Evolutionary conservation across 2,113 vertebrate species (phyloP).

Genomic region (Sceloporus tristichus): DNA sequence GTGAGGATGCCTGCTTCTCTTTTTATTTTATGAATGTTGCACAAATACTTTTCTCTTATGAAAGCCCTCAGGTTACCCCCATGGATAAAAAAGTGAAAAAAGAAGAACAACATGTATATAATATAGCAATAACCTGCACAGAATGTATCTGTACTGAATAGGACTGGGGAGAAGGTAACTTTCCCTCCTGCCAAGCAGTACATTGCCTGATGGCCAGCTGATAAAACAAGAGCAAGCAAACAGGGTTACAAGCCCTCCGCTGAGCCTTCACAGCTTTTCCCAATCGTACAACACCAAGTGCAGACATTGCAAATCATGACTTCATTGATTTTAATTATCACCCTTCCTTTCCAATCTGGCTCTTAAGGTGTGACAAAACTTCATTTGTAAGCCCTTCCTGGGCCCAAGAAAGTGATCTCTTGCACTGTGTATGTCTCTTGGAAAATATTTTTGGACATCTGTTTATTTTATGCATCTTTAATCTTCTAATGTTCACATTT

Average conservation of each 20-base stretch:
- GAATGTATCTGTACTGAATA: slow-evolving; percentile 39
- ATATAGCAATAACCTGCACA: slow-evolving; percentile 35
- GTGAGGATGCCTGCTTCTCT: neutral
- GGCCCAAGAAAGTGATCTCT: neutral
- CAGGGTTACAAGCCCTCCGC: slow-evolving; percentile 34
- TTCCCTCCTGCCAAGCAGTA: slow-evolving; percentile 63
- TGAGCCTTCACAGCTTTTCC: rapidly evolving
- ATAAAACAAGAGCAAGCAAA: slow-evolving; percentile 50
- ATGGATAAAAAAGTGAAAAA: neutral
- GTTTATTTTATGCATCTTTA: neutral
- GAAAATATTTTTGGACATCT: neutral
- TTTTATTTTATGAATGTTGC: neutral
- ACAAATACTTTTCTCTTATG: slow-evolving; percentile 6
- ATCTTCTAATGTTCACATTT: neutral
- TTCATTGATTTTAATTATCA: neutral
- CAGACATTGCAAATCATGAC: neutral
- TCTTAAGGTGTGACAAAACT: slow-evolving; percentile 23
- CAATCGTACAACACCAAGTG: slow-evolving; percentile 18
- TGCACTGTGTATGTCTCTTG: too few relatives aligned
- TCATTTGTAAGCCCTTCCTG: neutral
- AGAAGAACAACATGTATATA: slow-evolving; percentile 33
- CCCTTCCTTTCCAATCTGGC: slow-evolving; percentile 21
- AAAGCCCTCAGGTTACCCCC: neutral
- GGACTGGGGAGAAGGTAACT: slow-evolving; percentile 4
- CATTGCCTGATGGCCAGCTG: rapidly evolving